phyloP scores from a whole-genome alignment of 1,140 invertebrate species.

The Dufourea novaeangliae region DNA sequence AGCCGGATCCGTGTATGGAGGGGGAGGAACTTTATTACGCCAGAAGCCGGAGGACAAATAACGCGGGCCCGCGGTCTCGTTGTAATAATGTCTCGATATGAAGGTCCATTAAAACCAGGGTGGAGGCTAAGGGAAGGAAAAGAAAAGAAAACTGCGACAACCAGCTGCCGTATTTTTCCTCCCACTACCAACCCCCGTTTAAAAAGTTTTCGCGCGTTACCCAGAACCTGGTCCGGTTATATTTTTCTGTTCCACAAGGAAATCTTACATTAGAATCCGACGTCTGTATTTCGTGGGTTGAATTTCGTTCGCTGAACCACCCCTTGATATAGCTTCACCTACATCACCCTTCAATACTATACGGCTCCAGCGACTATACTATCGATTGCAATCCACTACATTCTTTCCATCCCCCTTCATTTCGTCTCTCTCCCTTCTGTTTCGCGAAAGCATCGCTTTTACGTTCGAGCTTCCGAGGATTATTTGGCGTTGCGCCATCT shows the following conservation, averaged over 20 bases:
- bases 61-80: neutral
- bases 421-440: neutral
- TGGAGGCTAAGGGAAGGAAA: neutral
- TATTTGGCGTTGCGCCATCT: slow-evolving; percentile 52
- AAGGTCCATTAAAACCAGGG: slow-evolving; percentile 13
- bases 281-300: slow-evolving; percentile 14
- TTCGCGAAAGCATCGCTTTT: slow-evolving; percentile 49
- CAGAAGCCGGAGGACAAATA: slow-evolving; percentile 12
- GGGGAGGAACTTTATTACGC: neutral
- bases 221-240: no score
- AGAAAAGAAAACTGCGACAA: neutral
- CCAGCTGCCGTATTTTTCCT: neutral
- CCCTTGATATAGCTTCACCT: neutral
- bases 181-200: no score
- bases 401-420: neutral
- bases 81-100: slow-evolving; percentile 23
- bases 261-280: slow-evolving; percentile 50
- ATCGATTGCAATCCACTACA: slow-evolving; percentile 59
- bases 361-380: slow-evolving; percentile 6
- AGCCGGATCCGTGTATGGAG: neutral
- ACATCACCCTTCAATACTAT: no score
- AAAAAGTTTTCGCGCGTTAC: slow-evolving; percentile 3
- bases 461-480: slow-evolving; percentile 48
- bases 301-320: slow-evolving; percentile 17
- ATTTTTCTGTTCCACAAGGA: no score